Base-by-base conservation (phyloP, 2,113 vertebrate species). In the Muscicapa adusta region DNA sequence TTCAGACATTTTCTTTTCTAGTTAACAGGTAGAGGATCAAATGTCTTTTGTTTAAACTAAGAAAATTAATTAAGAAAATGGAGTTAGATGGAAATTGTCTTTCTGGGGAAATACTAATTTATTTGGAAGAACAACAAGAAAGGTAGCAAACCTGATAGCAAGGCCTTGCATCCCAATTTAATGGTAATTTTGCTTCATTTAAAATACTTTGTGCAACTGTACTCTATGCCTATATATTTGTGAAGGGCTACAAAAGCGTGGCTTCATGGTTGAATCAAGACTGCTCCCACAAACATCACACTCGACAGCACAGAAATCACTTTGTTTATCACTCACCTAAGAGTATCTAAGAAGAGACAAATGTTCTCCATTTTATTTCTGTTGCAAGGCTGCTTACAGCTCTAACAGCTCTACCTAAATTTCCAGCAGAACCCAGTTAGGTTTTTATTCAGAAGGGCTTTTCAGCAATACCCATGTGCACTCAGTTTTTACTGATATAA, bases 21-120 rank as follows among this genome's bases (percentile, higher is more conserved):
- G 42, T 42, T 43, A 53, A 78, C 28, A 80, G n/a, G 66, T 79
- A 71, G 43, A 83, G 48, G 76, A 81, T 58, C 40, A n/a, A 53
- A 17, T 71, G 50, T 14, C 38, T 23, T 58, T 91, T 62, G 50
- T 95, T 91, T 94, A 95, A 96, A 96, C 84, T 53, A 82, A 76
- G 54, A 89, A 91, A 71, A 57, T 89, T 58, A n/a, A n/a, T n/a
- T 53, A 82, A 76, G 54, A 89, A 91, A 71, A 57, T 89, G 58
- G 88, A 92, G 65, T 70, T 43, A 88, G 95, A 92, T 53, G 70
- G 68, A 79, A 93, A 74, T 78, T 89, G 43, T 18, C 10, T 81
- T 50, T 89, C 94, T 73, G 48, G 9, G 45, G 91, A 97, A 96
- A 84, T 71, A 51, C n/a, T 31, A 15, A 47, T 45, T 84, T 83